Evolutionary conservation across 1,140 invertebrate species (phyloP), one percentile per base, ranked within the genome.

Genomic region (Philopotamus ludificatus): DNA sequence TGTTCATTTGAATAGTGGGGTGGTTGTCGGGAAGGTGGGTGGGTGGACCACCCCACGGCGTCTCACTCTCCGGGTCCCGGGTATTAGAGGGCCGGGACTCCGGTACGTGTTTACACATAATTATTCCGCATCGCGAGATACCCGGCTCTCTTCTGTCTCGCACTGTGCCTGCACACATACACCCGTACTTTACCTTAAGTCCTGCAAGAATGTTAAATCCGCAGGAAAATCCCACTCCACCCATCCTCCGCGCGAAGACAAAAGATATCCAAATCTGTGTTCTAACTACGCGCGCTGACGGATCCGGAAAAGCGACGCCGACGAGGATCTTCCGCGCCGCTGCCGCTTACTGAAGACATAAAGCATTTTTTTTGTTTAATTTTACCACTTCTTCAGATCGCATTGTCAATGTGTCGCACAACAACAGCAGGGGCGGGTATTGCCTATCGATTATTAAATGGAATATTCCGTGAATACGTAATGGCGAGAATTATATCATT

Each of bases 41-140:
- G 44, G 41, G 16, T 4, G 55, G 34, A 15, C n/a, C 18, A 42
- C 15, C 21, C 12, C 28, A 4, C 42, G 60, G 50, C 25, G 23
- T 20, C 2, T n/a, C n/a, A 10, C 51, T 34, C 23, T 49, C 21
- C 22, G 18, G 23, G 57, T 15, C 10, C n/a, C 18, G 23, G 57
- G 28, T 57, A 57, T 57, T 57, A 57, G 53, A 41, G 53, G 28
- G 26, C 20, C 1, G 1, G 7, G 23, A 23, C 21, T 20, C 22
- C 26, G 59, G 44, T 41, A 51, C 63, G 63, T 69, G 67, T 69
- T 69, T 69, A 69, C 67, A 69, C 67, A 69, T 69, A 69, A 69
- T 69, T 69, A 69, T 69, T 69, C 67, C 67, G 59, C 67, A 63
- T 65, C 67, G 67, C 53, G 67, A 69, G 55, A 65, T 62, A 63